Evolutionary conservation across 2,888 invertebrate genomes (phyloP), one percentile per base, ranked within the genome.

Genomic region (Carcina quercana): DNA sequence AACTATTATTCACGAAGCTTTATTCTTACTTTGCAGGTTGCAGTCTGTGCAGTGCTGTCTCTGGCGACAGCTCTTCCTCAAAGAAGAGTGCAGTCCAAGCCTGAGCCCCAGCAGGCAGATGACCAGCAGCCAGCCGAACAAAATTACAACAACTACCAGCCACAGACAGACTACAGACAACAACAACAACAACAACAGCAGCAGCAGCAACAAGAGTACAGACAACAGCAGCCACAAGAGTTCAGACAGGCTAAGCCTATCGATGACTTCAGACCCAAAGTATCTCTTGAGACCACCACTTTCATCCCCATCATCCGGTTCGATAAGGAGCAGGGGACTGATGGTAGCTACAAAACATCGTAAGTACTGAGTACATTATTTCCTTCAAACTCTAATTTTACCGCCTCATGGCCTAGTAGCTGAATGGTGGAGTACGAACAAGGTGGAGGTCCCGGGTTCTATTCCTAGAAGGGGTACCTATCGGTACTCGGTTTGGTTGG

Each of bases 301-400:
- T 89, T 80, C 67, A 91, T 94, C 49, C 94, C 94, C 11, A 94
- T 94, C 59, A 87, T 94, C 39, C 86, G 88, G 46, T 93, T 92
- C 67, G 92, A 93, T 58, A 93, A 94, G 60, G 91, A 93, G 62
- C 93, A 94, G 60, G 91, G 91, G 42, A 89, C 88, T 43, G 93
- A 93, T 72, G 94, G 94, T 53, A 93, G 92, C 59, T 94, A 94
- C 69, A 92, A 92, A 73, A 89, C 93, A 37, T 69, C 91, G 91
- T 91, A 80, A 85, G 87, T 82, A 40, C 24, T 42, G 2, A 17
- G 19, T 6, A 19, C 19, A 19, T 19, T n/a, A n/a, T n/a, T n/a
- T n/a, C n/a, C n/a, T n/a, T n/a, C n/a, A n/a, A n/a, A n/a, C n/a
- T n/a, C n/a, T n/a, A n/a, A n/a, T n/a, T n/a, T n/a, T n/a, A n/a